Evolutionary conservation across 2,888 invertebrate species (phyloP).

Genomic region (Ramazzottius varieornatus): DNA sequence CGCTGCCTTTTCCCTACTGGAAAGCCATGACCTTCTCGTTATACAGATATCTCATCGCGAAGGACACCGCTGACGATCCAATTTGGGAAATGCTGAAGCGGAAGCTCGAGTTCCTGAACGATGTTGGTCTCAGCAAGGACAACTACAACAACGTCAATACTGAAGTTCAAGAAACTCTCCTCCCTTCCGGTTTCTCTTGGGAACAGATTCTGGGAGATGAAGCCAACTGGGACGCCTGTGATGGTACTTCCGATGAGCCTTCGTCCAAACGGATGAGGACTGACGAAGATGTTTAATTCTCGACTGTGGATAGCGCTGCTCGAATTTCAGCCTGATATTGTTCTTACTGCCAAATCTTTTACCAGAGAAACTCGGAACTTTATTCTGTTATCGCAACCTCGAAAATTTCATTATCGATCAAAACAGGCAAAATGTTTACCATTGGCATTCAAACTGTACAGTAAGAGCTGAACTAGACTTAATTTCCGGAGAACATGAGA

Average conservation of each 20-base stretch:
- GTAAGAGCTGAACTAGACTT: no score
- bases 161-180: not conserved
- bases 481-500: no score
- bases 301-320: not conserved
- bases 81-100: not conserved
- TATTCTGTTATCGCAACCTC: no score
- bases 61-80: not conserved
- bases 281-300: not conserved
- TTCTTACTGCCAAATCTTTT: no score
- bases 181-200: not conserved
- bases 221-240: not conserved
- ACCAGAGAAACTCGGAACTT: no score
- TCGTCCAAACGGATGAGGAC: not conserved
- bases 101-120: not conserved
- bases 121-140: not conserved
- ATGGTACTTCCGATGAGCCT: not conserved
- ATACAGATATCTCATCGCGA: not conserved
- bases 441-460: no score
- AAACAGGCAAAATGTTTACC: no score
- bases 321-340: no score
- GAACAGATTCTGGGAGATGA: not conserved
- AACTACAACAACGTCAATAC: not conserved
- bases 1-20: no score
- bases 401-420: no score
- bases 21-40: no score